Conservation (phyloP, 2,113 vertebrate genomes). For the Mesembrinibis cayennensis region DNA sequence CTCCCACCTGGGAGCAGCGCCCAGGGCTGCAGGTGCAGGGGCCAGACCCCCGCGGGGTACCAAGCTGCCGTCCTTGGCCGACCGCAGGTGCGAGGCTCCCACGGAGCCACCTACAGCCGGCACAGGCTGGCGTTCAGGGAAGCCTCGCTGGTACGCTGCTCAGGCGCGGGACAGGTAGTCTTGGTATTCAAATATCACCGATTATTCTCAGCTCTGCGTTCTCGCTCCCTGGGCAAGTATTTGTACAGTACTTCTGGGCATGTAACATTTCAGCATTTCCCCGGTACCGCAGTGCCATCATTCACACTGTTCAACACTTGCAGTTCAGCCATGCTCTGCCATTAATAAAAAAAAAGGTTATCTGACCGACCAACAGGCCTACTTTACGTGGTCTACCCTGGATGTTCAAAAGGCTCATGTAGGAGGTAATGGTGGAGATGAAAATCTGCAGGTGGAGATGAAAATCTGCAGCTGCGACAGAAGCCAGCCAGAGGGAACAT, state of each 20-base stretch:
- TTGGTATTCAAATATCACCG: background rate
- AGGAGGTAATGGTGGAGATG: accelerated
- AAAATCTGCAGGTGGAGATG: background rate
- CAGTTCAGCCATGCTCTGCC: background rate
- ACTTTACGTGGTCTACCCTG: accelerated
- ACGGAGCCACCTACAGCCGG: background rate
- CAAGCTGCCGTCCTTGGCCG: accelerated
- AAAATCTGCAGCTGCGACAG: background rate
- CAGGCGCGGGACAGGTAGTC: accelerated
- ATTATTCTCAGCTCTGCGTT: background rate
- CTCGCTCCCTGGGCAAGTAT: background rate
- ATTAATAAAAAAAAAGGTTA: background rate
- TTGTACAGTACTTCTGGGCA: background rate
- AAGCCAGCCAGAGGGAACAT: background rate
- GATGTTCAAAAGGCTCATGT: background rate
- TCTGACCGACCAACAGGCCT: too few relatives aligned
- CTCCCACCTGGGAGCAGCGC: accelerated
- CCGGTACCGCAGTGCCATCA: accelerated
- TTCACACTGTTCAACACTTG: accelerated
- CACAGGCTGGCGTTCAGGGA: accelerated
- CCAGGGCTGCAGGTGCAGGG: accelerated
- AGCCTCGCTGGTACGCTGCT: accelerated
- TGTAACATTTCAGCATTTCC: background rate
- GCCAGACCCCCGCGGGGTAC: accelerated
- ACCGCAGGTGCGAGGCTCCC: accelerated